These are phyloP conservation scores for Nomada fucata DNA, from an alignment of 2,888 invertebrate genomes.

Conservation along the genomic window DNA sequence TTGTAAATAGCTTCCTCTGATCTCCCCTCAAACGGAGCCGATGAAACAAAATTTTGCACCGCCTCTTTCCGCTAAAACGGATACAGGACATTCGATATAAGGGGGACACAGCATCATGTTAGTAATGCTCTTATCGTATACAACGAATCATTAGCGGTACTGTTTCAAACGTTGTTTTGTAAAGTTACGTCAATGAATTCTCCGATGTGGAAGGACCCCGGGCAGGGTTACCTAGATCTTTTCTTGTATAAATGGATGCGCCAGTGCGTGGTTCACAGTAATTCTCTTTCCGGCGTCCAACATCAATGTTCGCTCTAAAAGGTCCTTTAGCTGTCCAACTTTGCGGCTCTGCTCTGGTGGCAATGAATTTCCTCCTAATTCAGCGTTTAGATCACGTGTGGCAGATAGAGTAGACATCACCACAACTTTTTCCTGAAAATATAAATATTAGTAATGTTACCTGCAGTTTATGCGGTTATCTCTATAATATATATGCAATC, in stretches of 20 bases:
- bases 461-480: not conserved
- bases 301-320: constrained; percentile 95
- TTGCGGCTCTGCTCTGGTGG: constrained; percentile 96
- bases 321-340: constrained; percentile 95
- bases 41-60: constrained; percentile 59
- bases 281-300: constrained; percentile 96
- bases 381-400: constrained; percentile 93
- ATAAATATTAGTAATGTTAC: not conserved
- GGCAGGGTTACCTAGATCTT: constrained; percentile 88
- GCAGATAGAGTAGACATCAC: constrained; percentile 96
- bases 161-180: constrained; percentile 62
- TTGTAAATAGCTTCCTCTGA: constrained; percentile 10
- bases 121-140: constrained; percentile 63
- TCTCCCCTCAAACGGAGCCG: constrained; percentile 19
- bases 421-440: constrained; percentile 97
- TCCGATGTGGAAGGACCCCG: constrained; percentile 74
- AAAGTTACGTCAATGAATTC: constrained; percentile 74
- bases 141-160: constrained; percentile 61
- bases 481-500: not conserved
- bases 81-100: constrained; percentile 61
- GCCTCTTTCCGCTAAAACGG: constrained; percentile 72
- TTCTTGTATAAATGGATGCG: constrained; percentile 98
- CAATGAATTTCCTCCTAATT: constrained; percentile 92
- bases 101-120: constrained; percentile 59
- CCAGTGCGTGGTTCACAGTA: constrained; percentile 96